Conservation (phyloP, 2,888 invertebrate genomes). For the Rhabditoides inermis region DNA sequence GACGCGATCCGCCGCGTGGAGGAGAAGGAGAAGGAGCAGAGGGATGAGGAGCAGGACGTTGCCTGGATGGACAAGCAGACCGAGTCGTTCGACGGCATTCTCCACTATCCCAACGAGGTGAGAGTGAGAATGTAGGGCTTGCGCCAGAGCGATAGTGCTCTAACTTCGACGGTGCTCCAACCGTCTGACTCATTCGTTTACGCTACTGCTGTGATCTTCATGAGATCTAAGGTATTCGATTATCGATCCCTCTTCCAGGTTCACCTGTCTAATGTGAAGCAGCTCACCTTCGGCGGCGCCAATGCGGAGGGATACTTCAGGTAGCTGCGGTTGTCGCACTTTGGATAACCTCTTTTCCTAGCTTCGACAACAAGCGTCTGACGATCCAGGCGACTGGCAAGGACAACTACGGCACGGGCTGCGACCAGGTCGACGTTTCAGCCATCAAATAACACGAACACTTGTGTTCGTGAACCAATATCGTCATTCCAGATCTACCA, state of each 20-base stretch:
- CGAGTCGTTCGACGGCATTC: not conserved
- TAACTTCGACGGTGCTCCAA: too few species aligned
- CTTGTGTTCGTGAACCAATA: not conserved
- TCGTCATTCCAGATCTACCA: conserved; percentile 34
- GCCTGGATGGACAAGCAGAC: too few species aligned
- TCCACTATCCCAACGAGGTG: not conserved
- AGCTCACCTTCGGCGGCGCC: conserved; percentile 44
- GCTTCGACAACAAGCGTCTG: conserved; percentile 39
- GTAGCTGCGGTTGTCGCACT: not conserved
- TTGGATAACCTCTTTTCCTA: conserved; percentile 9
- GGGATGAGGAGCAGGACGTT: too few species aligned
- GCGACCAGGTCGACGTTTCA: conserved; percentile 38
- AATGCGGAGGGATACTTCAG: conserved; percentile 49
- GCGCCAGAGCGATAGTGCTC: too few species aligned
- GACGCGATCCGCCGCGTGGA: too few species aligned
- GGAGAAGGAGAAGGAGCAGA: too few species aligned
- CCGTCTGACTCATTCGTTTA: too few species aligned
- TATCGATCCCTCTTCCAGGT: too few species aligned
- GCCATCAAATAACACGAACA: not conserved
- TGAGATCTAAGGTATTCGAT: too few species aligned
- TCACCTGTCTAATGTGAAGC: conserved; percentile 42
- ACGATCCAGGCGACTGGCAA: conserved; percentile 41
- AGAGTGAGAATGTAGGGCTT: not conserved
- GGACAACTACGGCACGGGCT: conserved; percentile 32
- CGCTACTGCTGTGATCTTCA: too few species aligned